Evolutionary conservation across 2,888 invertebrate species (phyloP).

Genomic region (Drosophila tanythrix): DNA sequence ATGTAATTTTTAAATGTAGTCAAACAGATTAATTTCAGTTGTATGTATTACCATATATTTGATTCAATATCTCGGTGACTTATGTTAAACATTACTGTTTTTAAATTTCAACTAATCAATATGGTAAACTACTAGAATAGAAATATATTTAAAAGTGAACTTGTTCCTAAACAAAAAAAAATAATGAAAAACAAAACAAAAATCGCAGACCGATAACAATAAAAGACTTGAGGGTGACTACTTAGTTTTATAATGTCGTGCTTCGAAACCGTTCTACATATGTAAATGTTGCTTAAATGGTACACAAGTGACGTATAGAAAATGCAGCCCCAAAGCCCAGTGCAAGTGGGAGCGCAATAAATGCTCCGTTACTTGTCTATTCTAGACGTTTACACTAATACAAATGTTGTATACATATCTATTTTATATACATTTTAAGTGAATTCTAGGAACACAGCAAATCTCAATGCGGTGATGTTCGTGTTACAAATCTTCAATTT

Average conservation of each 20-base stretch:
- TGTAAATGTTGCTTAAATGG: conserved; percentile 34
- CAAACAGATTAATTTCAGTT: conserved; percentile 1
- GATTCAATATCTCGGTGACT: conserved; percentile 51
- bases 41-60: conserved; percentile 56
- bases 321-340: conserved; percentile 38
- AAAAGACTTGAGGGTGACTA: conserved; percentile 44
- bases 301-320: conserved; percentile 50
- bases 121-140: conserved; percentile 36
- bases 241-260: conserved; percentile 45
- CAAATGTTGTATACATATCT: conserved; percentile 12
- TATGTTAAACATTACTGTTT: conserved; percentile 46
- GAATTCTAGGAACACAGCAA: conserved; percentile 53
- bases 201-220: conserved; percentile 50
- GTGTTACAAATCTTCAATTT: conserved; percentile 17
- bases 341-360: conserved; percentile 51
- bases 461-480: conserved; percentile 41
- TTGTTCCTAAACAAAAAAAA: conserved; percentile 15
- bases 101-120: conserved; percentile 56
- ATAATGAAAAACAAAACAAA: conserved; percentile 41
- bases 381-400: conserved; percentile 33
- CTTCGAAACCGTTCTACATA: conserved; percentile 47
- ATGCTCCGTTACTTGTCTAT: conserved; percentile 26
- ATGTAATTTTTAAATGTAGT: neutral
- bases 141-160: conserved; percentile 20
- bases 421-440: conserved; percentile 27